Percentiles rank a stretch among this genome's conserved stretches.
These are phyloP conservation scores for Amphiprion clarkii DNA, from an alignment of 2,797 vertebrate species.

Conservation along the genomic window DNA sequence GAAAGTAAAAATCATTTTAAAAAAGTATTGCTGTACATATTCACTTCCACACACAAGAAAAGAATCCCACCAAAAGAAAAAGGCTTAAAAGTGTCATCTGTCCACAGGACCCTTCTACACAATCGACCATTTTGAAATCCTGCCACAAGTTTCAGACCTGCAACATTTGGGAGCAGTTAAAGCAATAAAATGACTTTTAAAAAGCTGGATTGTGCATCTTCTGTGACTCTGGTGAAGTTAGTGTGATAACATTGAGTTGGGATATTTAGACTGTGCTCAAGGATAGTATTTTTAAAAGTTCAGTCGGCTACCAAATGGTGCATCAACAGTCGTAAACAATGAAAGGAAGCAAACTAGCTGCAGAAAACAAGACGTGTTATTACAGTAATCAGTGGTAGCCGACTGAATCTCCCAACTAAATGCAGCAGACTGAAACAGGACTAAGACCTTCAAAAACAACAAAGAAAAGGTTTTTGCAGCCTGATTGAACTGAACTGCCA, in stretches of 20 bases:
- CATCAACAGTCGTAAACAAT: neutral
- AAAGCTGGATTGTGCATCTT: too few species aligned
- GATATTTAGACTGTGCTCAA: too few species aligned
- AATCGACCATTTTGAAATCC: neutral
- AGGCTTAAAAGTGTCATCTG: neutral
- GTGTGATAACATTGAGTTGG: too few species aligned
- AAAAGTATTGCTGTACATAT: conserved; percentile 68
- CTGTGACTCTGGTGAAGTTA: neutral
- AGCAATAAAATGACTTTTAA: neutral
- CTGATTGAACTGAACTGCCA: neutral
- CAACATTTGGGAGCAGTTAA: neutral
- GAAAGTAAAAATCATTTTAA: conserved; percentile 31
- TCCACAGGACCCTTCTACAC: neutral
- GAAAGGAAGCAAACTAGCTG: neutral
- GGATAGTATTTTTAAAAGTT: too few species aligned
- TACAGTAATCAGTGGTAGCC: neutral
- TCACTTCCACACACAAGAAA: conserved; percentile 33
- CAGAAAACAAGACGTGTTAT: neutral
- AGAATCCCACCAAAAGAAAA: conserved; percentile 4
- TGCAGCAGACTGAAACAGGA: too few species aligned
- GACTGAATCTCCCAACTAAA: neutral
- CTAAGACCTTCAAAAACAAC: too few species aligned
- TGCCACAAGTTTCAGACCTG: conserved; percentile 9
- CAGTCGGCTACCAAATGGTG: too few species aligned
- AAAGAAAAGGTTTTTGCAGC: too few species aligned